A percentile compares a stretch with the other conserved stretches of the same genome.
Conservation (phyloP, 2,797 vertebrate species). For the Enteromius trimaculatus region DNA sequence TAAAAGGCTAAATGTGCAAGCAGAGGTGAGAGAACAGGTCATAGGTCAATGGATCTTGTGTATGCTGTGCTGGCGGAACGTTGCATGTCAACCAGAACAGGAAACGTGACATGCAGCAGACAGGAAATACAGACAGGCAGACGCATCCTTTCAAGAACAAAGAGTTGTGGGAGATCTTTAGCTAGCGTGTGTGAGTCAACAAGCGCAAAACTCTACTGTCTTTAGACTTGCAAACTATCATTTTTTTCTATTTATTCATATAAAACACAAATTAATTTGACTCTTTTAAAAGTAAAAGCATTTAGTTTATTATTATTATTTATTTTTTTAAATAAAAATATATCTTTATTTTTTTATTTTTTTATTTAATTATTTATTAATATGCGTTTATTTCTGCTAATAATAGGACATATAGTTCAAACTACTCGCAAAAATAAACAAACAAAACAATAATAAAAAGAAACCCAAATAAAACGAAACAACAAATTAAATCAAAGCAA, state of each 20-base stretch:
- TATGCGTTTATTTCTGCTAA: not conserved
- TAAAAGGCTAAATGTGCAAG: slow-evolving; percentile 58
- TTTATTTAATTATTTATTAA: not conserved
- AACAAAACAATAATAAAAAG: too few species aligned
- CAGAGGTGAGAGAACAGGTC: slow-evolving; percentile 59
- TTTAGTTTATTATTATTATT: not conserved
- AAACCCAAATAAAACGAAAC: not conserved
- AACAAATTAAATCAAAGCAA: too few species aligned
- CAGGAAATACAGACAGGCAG: slow-evolving; percentile 24
- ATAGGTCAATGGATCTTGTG: slow-evolving; percentile 62
- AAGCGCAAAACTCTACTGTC: not conserved
- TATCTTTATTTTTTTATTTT: too few species aligned
- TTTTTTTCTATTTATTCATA: not conserved
- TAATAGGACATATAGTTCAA: not conserved
- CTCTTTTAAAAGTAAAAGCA: not conserved
- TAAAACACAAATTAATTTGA: not conserved
- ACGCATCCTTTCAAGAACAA: slow-evolving; percentile 24
- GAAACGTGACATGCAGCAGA: slow-evolving; percentile 53
- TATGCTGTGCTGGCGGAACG: slow-evolving; percentile 56
- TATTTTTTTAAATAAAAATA: too few species aligned
- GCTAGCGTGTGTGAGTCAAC: not conserved
- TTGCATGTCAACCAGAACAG: slow-evolving; percentile 56
- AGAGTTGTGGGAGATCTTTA: slow-evolving; percentile 1
- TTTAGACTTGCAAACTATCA: not conserved
- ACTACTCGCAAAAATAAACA: not conserved